Evolutionary conservation across 2,113 vertebrate genomes (phyloP).

Genomic region (Oryzias woworae): DNA sequence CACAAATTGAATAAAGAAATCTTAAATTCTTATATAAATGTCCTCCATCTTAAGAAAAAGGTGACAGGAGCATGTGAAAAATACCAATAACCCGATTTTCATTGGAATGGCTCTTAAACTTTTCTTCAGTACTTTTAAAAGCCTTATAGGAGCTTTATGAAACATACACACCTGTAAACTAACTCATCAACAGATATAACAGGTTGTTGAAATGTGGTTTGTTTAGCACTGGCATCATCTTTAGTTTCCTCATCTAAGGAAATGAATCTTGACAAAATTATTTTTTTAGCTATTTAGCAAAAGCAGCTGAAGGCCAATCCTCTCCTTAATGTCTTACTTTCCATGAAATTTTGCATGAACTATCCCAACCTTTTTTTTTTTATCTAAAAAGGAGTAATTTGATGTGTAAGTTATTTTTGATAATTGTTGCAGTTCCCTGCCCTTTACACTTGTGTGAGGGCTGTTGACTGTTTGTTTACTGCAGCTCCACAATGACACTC

Average conservation of each 20-base stretch:
- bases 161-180: neutral
- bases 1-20: too few species aligned
- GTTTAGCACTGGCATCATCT: neutral
- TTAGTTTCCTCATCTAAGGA: neutral
- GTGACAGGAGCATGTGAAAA: too few species aligned
- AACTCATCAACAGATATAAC: neutral
- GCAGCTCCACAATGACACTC: constrained; percentile 58
- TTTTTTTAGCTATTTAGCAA: neutral
- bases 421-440: constrained; percentile 42
- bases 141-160: too few species aligned
- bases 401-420: constrained; percentile 18
- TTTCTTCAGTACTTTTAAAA: too few species aligned
- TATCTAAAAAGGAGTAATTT: neutral
- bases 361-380: neutral
- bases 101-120: too few species aligned
- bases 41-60: too few species aligned
- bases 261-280: constrained; percentile 6
- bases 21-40: too few species aligned
- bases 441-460: constrained; percentile 40
- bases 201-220: neutral
- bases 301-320: neutral
- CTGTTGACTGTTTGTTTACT: constrained; percentile 60
- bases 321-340: neutral
- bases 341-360: neutral
- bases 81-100: too few species aligned